phyloP scores from a whole-genome alignment of 2,113 vertebrate species.

The Xyrauchen texanus region DNA sequence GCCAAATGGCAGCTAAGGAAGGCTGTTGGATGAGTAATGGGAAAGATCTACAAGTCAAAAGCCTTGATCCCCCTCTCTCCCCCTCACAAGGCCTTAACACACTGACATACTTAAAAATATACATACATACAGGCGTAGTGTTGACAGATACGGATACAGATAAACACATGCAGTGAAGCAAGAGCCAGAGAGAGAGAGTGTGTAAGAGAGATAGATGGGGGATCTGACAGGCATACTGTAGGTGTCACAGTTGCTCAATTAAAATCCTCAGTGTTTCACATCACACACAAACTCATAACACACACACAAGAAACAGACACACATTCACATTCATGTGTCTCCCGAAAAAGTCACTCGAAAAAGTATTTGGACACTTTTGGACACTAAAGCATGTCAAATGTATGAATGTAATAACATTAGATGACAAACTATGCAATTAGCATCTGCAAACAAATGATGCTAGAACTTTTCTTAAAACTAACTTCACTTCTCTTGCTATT shows the following conservation, averaged over 20 bases:
- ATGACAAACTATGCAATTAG: too few relatives aligned
- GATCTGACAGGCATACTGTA: slow-evolving; percentile 53
- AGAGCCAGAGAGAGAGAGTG: neutral
- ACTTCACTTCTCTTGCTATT: too few relatives aligned
- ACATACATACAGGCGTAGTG: slow-evolving; percentile 48
- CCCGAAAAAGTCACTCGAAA: too few relatives aligned
- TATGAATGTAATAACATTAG: too few relatives aligned
- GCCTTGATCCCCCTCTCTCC: neutral
- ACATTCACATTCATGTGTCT: slow-evolving; percentile 3
- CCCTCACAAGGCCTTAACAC: slow-evolving; percentile 8
- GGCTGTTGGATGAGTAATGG: slow-evolving; percentile 45
- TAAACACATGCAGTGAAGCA: slow-evolving; percentile 61
- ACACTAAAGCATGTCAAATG: too few relatives aligned
- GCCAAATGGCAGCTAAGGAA: slow-evolving; percentile 41
- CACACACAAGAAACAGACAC: slow-evolving; percentile 44
- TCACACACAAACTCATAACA: neutral
- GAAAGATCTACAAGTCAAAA: slow-evolving; percentile 38
- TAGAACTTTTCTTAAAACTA: too few relatives aligned
- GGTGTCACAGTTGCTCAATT: slow-evolving; percentile 59
- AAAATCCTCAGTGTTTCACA: slow-evolving; percentile 53
- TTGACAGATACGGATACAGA: slow-evolving; percentile 70
- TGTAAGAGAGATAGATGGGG: slow-evolving; percentile 1
- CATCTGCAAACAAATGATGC: too few relatives aligned
- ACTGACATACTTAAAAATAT: slow-evolving; percentile 41
- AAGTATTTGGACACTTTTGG: too few relatives aligned